These are phyloP conservation scores for Phyllostomus hastatus DNA, from an alignment of 2,113 vertebrate species.

Conservation along the genomic window DNA sequence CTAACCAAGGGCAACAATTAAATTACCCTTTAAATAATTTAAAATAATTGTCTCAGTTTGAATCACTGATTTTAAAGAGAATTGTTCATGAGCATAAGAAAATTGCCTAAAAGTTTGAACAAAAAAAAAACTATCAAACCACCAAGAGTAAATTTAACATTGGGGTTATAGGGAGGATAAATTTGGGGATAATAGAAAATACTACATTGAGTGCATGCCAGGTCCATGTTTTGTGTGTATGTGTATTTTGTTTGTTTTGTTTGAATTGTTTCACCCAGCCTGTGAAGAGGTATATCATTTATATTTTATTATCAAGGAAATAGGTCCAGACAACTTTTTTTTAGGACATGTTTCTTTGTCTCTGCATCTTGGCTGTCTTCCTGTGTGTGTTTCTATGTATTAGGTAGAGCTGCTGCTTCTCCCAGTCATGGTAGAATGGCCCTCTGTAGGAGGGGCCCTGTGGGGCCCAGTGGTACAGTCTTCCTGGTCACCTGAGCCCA, in stretches of 20 bases:
- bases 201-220: background rate
- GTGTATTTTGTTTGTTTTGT: background rate
- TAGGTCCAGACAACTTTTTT: background rate
- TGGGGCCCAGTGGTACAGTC: background rate
- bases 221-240: background rate
- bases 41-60: background rate
- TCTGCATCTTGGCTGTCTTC: background rate
- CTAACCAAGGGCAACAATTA: background rate
- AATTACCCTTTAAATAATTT: background rate
- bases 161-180: background rate
- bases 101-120: background rate
- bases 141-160: background rate
- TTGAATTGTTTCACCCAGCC: background rate
- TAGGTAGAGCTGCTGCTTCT: background rate
- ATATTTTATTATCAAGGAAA: background rate
- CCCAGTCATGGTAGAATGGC: background rate
- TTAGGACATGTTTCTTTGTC: background rate
- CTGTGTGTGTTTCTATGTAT: background rate
- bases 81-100: background rate
- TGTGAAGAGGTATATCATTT: background rate
- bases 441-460: background rate
- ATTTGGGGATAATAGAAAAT: background rate
- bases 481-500: background rate
- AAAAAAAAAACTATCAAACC: background rate
- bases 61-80: background rate